Base-by-base conservation (phyloP, 2,888 invertebrate genomes). In the Phaedon cochleariae region DNA sequence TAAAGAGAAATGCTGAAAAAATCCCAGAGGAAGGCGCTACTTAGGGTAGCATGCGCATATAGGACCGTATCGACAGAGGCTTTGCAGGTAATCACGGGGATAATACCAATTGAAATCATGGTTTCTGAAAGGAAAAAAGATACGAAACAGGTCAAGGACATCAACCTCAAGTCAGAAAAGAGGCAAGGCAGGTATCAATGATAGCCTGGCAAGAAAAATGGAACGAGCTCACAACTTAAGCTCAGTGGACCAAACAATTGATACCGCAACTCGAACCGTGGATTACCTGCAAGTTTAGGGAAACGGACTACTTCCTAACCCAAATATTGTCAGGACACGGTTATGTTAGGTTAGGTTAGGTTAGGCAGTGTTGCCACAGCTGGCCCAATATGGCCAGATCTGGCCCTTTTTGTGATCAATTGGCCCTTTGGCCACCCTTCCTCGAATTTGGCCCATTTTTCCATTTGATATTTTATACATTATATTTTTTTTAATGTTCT, bases 51-150 rank as follows among this genome's bases (percentile, higher is more conserved):
- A 10, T 37, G 54, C 10, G 69, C 59, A 29, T 71, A 72, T 31
- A 46, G 65, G 45, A 70, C 67, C 2, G 70, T 62, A n/a, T 63
- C 70, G 10, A 37, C 54, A 9, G 57, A 48, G n/a, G 60, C 67
- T 7, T 10, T 62, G 0, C 61, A 58, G 29, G 68, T 66, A 2
- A 41, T 69, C 0, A 37, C 62, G 0, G 63, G 59, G 1, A 26
- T 34, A 5, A 22, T 46, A 3, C 70, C 70, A 1, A 41, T 41
- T 41, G 41, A 4, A n/a, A n/a, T 41, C 1, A n/a, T 41, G 3
- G 41, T 6, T 41, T n/a, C n/a, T 1, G 41, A 41, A 6, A 41
- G 41, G 41, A 41, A 3, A 26, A 7, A 26, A 3, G 3, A 3
- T 26, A 26, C 26, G 3, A 26, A 5, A 26, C 4, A 7, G 26